phyloP scores from a whole-genome alignment of 2,797 vertebrate species.

The Cryptoblepharus egeriae region DNA sequence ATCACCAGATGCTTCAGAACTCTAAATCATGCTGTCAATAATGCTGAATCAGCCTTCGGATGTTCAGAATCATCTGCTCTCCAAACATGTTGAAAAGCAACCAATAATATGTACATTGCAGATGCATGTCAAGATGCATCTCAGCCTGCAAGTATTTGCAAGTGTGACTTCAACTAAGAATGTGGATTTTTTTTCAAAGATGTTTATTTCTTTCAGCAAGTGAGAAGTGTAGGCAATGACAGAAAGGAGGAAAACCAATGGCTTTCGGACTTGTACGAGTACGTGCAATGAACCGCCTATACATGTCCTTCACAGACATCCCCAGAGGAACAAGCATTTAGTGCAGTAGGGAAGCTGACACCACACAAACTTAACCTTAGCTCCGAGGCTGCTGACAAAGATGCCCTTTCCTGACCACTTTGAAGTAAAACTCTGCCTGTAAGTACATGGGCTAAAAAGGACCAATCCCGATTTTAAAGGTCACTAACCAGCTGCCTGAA shows the following conservation, averaged over 20 bases:
- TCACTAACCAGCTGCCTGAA: conserved; percentile 21
- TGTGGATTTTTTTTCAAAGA: conserved; percentile 8
- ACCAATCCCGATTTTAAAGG: conserved; percentile 25
- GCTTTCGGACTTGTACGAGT: fast-evolving
- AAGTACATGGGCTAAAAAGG: conserved; percentile 12
- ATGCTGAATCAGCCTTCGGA: no score
- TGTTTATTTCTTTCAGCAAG: conserved; percentile 8
- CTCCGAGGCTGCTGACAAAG: background rate
- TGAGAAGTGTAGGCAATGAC: background rate
- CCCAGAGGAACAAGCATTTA: conserved; percentile 9
- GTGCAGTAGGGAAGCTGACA: background rate
- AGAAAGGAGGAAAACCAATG: fast-evolving
- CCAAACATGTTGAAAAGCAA: background rate
- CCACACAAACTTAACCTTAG: conserved; percentile 10
- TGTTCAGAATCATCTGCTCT: background rate
- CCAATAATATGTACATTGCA: background rate
- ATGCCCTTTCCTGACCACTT: conserved; percentile 8
- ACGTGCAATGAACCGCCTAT: background rate
- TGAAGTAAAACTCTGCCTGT: conserved; percentile 22
- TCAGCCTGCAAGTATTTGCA: background rate
- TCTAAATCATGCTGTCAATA: no score
- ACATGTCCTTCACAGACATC: conserved; percentile 4
- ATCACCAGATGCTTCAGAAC: no score
- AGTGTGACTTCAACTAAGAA: background rate
- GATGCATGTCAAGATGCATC: background rate